Evolutionary conservation across 2,888 invertebrate species (phyloP), one percentile per base, ranked within the genome.

Genomic region (Encarsia formosa): DNA sequence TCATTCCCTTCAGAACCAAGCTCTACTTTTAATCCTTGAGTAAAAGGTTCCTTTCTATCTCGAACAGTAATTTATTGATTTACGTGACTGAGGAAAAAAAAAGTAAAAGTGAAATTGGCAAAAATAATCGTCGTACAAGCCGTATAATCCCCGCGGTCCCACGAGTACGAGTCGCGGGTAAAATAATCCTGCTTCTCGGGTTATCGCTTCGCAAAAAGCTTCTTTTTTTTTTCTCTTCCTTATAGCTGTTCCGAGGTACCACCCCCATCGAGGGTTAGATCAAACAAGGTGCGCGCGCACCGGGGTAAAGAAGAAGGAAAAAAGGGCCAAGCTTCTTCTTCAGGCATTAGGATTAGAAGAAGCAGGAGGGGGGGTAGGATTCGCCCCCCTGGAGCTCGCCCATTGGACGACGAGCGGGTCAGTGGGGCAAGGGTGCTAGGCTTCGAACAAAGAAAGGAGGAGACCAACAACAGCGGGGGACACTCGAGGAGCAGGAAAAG

Each of bases 371-470:
- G n/a, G 15, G 31, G 24, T 16, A 44, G 46, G 43, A 37, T 22
- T 31, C 50, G 52, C 40, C 51, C 51, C 52, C 53, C 49, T 45
- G 34, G 46, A n/a, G n/a, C n/a, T 26, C 39, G 31, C 24, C 34
- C 34, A 42, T 26, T 42, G 54, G 37, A 32, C 50, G 50, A 54
- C 57, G 63, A 67, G 59, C 62, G 62, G 68, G 68, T 69, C 67
- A 69, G 66, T 69, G 64, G 66, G 68, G 61, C 68, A 68, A 61
- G 35, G 43, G 49, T 39, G 29, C 39, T 15, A 11, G 18, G 32
- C 44, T 5, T 23, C 32, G n/a, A 18, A 50, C 32, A 50, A 50
- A 50, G 40, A 16, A 44, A 20, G 18, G 41, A 34, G 34, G 20
- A 20, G 41, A 26, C 26, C 11, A n/a, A n/a, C n/a, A n/a, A n/a